phyloP scores from a whole-genome alignment of 1,140 invertebrate genomes.

The Anastrepha ludens region DNA sequence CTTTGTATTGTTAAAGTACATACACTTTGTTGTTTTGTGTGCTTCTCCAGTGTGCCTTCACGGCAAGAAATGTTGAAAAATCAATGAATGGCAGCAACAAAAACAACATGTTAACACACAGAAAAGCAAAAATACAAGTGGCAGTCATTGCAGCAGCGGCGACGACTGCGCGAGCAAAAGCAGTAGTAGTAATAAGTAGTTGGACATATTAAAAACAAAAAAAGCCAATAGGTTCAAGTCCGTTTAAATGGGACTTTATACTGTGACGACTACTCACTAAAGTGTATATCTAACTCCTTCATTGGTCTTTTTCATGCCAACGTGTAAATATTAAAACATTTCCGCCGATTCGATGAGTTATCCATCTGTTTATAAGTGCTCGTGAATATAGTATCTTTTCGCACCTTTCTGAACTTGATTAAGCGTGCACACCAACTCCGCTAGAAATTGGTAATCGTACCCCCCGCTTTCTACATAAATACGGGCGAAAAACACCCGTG shows the following conservation, averaged over 20 bases:
- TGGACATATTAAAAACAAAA: background rate
- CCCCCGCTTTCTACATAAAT: background rate
- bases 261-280: background rate
- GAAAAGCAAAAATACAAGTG: constrained; percentile 13
- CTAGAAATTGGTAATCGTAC: background rate
- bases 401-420: background rate
- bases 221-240: background rate
- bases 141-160: background rate
- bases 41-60: background rate
- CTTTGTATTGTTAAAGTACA: background rate
- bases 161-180: constrained; percentile 19
- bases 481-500: background rate
- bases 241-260: background rate
- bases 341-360: background rate
- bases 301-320: background rate
- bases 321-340: background rate
- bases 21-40: background rate
- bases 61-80: constrained; percentile 35
- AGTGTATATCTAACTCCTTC: background rate
- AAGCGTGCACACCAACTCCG: background rate
- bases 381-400: background rate
- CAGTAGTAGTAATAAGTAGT: constrained; percentile 9
- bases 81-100: constrained; percentile 51
- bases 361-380: background rate
- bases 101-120: background rate